Evolutionary conservation across 64 coral and sea anemone genomes (phyloP), one percentile per base, ranked within the genome.

Genomic region (Acropora yongei): DNA sequence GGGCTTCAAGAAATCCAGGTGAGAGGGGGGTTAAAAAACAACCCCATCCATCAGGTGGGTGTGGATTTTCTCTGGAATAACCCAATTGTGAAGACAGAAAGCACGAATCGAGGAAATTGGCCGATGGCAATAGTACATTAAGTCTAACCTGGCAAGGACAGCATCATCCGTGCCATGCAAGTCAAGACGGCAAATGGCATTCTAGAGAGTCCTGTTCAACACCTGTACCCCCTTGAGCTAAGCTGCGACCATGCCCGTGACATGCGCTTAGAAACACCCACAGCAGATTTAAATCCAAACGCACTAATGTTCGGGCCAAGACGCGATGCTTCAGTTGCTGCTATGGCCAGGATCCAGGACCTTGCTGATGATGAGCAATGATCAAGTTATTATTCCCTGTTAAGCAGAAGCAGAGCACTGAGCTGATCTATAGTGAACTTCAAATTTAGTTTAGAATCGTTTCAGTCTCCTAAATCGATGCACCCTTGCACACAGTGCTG

Each of bases 71-170:
- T 30, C 30, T 30, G 30, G 30, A 30, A 30, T 30, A 30, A 30
- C 30, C 30, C 30, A 30, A 30, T 30, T 55, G 76, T 78, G 47
- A 78, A 78, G 40, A 78, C 13, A 14, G 76, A 78, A 44, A 39
- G 43, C 76, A 78, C 39, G 76, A 78, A 78, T 41, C 76, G 76
- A 13, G 76, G 76, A 41, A 78, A 4, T 44, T 78, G 76, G 76
- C 76, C 76, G 42, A 8, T 78, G 76, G 76, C 76, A 3, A 78
- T 41, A 44, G 76, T 78, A 41, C 1, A 44, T 46, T 18, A 78
- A 39, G 8, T 49, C 76, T 78, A 0, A 6, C 41, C 76, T 46
- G 76, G 42, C 11, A 78, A 49, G 43, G 30, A 78, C 47, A 40
- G 13, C 11, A 49, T 78, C 76, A 78, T 78, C 47, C 41, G 76